phyloP scores from a whole-genome alignment of 2,888 invertebrate genomes.

The Eristalis arbustorum region DNA sequence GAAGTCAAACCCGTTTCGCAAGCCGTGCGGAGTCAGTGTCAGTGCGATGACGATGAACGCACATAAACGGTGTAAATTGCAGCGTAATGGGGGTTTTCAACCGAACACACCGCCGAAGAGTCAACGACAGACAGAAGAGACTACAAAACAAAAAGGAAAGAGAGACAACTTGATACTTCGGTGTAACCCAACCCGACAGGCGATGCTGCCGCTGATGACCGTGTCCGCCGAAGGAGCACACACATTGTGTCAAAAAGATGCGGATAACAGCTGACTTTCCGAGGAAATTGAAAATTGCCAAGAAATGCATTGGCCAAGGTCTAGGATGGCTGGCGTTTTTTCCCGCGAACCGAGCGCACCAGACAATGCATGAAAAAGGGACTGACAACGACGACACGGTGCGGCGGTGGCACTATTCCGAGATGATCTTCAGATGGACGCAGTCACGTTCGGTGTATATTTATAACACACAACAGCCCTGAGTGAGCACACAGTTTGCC shows the following conservation, averaged over 20 bases:
- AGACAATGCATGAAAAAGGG: neutral
- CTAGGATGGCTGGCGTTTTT: slow-evolving; percentile 57
- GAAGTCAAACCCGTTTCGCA: slow-evolving; percentile 56
- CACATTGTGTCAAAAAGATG: slow-evolving; percentile 20
- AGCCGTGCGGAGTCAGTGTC: slow-evolving; percentile 29
- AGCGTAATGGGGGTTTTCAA: slow-evolving; percentile 55
- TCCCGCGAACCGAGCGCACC: slow-evolving; percentile 9
- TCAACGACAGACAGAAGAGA: slow-evolving; percentile 2
- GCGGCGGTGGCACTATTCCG: slow-evolving; percentile 33
- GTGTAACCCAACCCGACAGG: neutral
- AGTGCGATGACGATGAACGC: slow-evolving; percentile 58
- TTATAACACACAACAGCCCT: slow-evolving; percentile 27
- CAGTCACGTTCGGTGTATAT: slow-evolving; percentile 39
- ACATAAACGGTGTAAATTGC: slow-evolving; percentile 69
- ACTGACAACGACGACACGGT: neutral
- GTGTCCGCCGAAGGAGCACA: neutral
- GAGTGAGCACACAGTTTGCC: slow-evolving; percentile 23
- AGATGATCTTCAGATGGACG: slow-evolving; percentile 52
- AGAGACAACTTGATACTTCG: neutral
- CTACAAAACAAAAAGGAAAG: neutral
- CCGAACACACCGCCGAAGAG: too few species aligned
- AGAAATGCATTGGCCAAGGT: slow-evolving; percentile 27
- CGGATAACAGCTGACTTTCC: slow-evolving; percentile 62
- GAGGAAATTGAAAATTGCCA: slow-evolving; percentile 52
- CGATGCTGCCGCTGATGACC: neutral